Evolutionary conservation across 2,888 invertebrate genomes (phyloP).

Genomic region (Melanostoma mellinum): DNA sequence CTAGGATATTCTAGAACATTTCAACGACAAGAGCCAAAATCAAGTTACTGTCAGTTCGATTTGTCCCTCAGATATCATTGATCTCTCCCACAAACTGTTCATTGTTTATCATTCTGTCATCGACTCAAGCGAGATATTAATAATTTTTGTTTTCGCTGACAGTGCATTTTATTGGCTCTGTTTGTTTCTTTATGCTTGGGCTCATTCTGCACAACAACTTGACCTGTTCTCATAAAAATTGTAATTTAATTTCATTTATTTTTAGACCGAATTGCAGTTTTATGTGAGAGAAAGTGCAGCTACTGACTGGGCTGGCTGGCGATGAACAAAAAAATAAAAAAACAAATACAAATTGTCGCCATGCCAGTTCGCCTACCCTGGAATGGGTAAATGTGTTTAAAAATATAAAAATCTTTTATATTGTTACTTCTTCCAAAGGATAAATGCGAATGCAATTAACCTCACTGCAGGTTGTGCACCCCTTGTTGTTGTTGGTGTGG

Average conservation of each 20-base stretch:
- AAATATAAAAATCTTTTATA: neutral
- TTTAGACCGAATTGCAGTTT: neutral
- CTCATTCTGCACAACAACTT: no score
- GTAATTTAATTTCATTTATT: slow-evolving; percentile 14
- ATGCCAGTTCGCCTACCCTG: slow-evolving; percentile 3
- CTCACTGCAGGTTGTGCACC: slow-evolving; percentile 55
- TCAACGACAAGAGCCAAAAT: no score
- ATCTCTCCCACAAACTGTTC: no score
- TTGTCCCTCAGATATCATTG: no score
- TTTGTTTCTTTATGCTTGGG: neutral
- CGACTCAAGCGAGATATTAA: no score
- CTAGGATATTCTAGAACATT: no score
- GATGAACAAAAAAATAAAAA: slow-evolving; percentile 6
- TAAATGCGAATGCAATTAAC: slow-evolving; percentile 49
- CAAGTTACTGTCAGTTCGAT: no score
- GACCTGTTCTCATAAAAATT: slow-evolving; percentile 6
- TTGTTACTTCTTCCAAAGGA: slow-evolving; percentile 7
- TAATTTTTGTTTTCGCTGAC: neutral
- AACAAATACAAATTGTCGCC: slow-evolving; percentile 16
- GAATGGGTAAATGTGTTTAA: slow-evolving; percentile 8
- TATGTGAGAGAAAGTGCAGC: neutral
- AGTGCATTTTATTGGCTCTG: neutral
- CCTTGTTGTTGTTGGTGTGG: slow-evolving; percentile 19
- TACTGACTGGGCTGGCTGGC: neutral
- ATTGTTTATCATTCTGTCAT: no score